These are phyloP conservation scores for Catagonus wagneri DNA, from an alignment of 2,113 vertebrate genomes.

Conservation along the genomic window DNA sequence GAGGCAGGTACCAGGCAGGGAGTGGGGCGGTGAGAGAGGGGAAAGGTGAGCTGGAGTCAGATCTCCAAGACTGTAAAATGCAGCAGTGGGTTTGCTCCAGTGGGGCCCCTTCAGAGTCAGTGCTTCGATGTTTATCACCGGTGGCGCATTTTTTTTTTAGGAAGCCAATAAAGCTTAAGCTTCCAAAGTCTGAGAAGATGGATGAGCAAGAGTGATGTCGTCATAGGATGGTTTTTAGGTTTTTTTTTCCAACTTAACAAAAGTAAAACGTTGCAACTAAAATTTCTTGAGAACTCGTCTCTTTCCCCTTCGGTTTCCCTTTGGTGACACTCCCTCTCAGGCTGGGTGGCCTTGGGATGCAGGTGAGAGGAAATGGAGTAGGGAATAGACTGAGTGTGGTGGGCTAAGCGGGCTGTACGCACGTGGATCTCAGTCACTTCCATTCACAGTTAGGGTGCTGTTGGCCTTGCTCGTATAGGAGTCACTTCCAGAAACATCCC, in stretches of 20 bases:
- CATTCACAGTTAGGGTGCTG: too few relatives aligned
- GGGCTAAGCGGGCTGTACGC: too few relatives aligned
- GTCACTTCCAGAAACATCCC: neutral
- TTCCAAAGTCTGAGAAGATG: neutral
- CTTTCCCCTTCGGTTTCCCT: neutral
- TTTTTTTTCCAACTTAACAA: neutral
- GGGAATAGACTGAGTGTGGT: neutral
- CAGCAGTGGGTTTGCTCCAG: neutral
- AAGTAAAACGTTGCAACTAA: neutral
- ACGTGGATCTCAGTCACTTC: neutral
- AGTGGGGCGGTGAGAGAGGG: rapidly evolving
- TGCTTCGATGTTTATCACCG: too few relatives aligned
- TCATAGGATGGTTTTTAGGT: rapidly evolving
- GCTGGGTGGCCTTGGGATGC: neutral
- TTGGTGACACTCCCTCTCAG: neutral
- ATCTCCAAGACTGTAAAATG: neutral
- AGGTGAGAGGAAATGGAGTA: neutral
- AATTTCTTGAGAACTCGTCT: neutral
- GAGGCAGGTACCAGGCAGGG: neutral
- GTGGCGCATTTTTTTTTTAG: neutral
- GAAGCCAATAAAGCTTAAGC: too few relatives aligned
- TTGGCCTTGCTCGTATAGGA: neutral
- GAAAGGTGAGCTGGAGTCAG: neutral
- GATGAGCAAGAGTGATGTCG: neutral
- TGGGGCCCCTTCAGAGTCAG: neutral